Evolutionary conservation across 2,113 vertebrate genomes (phyloP), one percentile per base, ranked within the genome.

Genomic region (Ammospiza nelsoni): DNA sequence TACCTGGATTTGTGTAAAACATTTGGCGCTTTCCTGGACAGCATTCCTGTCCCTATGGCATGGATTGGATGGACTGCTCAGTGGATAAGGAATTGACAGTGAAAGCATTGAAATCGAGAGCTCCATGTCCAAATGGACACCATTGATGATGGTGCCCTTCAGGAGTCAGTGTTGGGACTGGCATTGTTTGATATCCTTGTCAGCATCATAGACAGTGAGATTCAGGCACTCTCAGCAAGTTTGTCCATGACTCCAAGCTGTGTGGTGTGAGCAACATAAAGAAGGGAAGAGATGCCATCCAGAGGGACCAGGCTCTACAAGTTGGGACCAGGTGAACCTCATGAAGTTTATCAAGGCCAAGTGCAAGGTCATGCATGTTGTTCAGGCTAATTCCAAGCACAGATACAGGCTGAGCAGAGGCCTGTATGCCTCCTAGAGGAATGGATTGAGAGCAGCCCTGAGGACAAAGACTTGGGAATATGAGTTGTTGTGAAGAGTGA

Each of bases 101-200:
- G 20, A 48, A 68, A 61, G 6, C 4, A 1, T 12, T 46, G 39
- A 61, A 35, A 8, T 29, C 54, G 54, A 75, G 29, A 54, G 4
- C 20, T 48, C 0, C 0, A 11, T 61, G 20, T 35, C n/a, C 20
- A 48, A 12, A 6, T 18, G 9, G 24, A 46, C 7, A 54, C 9
- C 39, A n/a, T 7, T 18, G 37, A 28, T 29, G 13, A 17, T 39
- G 5, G 9, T 54, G 28, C n/a, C 27, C 20, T 28, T 68, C 46
- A 54, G 13, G 39, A 3, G 11, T 31, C 39, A 15, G 4, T 25
- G 7, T 18, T 41, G 39, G 16, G 11, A 25, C 23, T n/a, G 24
- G 6, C 11, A 25, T 12, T 54, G 11, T 61, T 24, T 82, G 41
- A 21, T 14, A 4, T 48, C 20, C n/a, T 54, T 61, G 39, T 31